Conservation (phyloP, 2,797 vertebrate species). For the Novumbra hubbsi region DNA sequence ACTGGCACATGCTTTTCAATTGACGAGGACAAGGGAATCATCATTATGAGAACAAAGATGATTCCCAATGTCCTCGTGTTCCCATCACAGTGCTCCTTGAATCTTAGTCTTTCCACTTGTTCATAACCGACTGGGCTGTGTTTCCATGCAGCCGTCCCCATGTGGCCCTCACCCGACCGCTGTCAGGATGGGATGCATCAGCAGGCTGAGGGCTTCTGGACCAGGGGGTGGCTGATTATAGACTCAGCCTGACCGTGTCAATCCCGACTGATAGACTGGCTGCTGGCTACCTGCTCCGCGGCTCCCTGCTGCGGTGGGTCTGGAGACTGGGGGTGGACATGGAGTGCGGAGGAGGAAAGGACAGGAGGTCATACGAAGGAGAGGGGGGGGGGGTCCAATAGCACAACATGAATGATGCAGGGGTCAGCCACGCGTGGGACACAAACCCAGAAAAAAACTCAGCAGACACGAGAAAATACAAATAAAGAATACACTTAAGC, state of each 20-base stretch:
- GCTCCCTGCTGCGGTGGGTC: conserved; percentile 34
- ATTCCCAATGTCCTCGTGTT: conserved; percentile 19
- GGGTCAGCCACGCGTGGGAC: conserved; percentile 11
- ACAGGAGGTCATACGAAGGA: neutral
- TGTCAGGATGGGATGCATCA: conserved; percentile 33
- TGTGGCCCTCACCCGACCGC: conserved; percentile 24
- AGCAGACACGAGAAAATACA: conserved; percentile 2
- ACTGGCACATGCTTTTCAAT: too few species aligned
- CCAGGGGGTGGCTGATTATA: conserved; percentile 58
- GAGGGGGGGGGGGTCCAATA: conserved; percentile 38
- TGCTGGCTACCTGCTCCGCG: conserved; percentile 49
- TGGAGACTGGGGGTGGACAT: conserved; percentile 4
- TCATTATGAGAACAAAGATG: neutral
- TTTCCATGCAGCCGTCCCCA: conserved; percentile 4
- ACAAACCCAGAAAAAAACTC: conserved; percentile 9
- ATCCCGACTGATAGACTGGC: conserved; percentile 59
- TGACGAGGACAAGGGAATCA: too few species aligned
- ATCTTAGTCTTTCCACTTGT: neutral
- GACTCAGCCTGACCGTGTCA: conserved; percentile 23
- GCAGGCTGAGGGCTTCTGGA: conserved; percentile 49
- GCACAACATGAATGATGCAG: conserved; percentile 51
- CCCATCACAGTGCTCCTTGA: neutral
- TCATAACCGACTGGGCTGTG: conserved; percentile 11
- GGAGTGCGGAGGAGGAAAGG: neutral
- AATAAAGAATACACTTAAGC: conserved; percentile 42